Base-by-base conservation (phyloP, 2,797 vertebrate genomes). In the Notolabrus celidotus region DNA sequence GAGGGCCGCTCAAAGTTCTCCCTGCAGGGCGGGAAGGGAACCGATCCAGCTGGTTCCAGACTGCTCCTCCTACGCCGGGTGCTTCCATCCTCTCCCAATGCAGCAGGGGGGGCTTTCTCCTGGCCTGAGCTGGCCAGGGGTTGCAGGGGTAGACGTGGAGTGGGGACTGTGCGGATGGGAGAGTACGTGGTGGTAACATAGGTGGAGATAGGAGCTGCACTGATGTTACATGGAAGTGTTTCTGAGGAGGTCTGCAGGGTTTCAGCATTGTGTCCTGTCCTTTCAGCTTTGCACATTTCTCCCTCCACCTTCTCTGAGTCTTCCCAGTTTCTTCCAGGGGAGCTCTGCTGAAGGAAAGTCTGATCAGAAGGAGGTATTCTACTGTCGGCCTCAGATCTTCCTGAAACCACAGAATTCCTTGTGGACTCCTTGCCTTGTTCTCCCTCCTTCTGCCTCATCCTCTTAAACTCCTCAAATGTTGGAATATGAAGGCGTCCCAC, bases 401-500 rank as follows among this genome's bases (percentile, higher is more conserved):
- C 54, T 45, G 66, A 34, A 15, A 6, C 60, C 58, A 42, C 77
- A 76, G 68, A 47, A 78, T 60, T 77, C 0, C 46, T 64, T 63
- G 71, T 59, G 43, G 71, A 61, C 39, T 69, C 52, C 16, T 67
- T 70, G 16, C 62, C 57, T 54, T 82, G 87, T 42, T 66, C 57
- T 36, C 74, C 63, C 80, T 93, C 91, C 85, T 89, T 90, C 72
- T 94, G 93, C 68, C 94, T 95, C 95, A 97, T 97, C 77, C 76
- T 93, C 78, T 96, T 97, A 66, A 96, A 97, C 78, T 96, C 96
- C 86, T 97, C 95, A 67, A 98, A 97, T 2, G 95, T 96, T 2
- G 95, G 95, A 78, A 97, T 96, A 62, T 96, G 94, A 7, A 97
- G 81, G 12, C 90, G 92, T 4, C 92, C 94, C 68, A 89, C 85